Conservation (phyloP, 1,140 invertebrate genomes). For the Samia ricini region DNA sequence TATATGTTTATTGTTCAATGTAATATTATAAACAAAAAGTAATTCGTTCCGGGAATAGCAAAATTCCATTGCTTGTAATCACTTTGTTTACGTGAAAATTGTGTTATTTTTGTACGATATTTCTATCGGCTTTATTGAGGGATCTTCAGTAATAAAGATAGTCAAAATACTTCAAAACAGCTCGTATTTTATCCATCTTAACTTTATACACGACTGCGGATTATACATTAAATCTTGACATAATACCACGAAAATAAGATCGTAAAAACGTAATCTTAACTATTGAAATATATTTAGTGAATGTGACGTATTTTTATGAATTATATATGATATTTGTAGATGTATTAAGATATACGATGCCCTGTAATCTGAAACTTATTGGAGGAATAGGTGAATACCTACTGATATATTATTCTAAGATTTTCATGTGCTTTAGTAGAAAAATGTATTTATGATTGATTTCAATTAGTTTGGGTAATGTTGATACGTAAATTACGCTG, state of each 20-base stretch:
- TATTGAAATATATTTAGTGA: not conserved
- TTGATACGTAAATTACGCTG: not conserved
- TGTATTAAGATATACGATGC: slow-evolving; percentile 1
- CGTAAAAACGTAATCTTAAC: not conserved
- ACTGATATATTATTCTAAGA: not conserved
- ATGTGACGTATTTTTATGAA: too few relatives aligned
- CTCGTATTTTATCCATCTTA: not conserved
- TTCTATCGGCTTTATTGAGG: not conserved
- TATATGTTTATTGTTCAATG: too few relatives aligned
- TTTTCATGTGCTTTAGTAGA: not conserved
- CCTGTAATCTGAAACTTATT: not conserved
- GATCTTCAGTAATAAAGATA: not conserved
- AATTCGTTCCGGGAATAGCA: too few relatives aligned
- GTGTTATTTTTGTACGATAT: not conserved
- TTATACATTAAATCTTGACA: not conserved
- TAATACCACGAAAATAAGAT: not conserved
- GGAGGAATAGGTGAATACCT: not conserved
- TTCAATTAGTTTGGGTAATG: not conserved
- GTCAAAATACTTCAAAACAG: not conserved
- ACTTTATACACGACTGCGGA: not conserved
- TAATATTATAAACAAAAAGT: too few relatives aligned
- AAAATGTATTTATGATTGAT: not conserved
- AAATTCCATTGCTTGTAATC: not conserved
- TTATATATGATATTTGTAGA: not conserved
- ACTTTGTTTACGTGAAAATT: not conserved